These are phyloP conservation scores for Pollenia amentaria DNA, from an alignment of 2,888 invertebrate genomes.

Conservation along the genomic window DNA sequence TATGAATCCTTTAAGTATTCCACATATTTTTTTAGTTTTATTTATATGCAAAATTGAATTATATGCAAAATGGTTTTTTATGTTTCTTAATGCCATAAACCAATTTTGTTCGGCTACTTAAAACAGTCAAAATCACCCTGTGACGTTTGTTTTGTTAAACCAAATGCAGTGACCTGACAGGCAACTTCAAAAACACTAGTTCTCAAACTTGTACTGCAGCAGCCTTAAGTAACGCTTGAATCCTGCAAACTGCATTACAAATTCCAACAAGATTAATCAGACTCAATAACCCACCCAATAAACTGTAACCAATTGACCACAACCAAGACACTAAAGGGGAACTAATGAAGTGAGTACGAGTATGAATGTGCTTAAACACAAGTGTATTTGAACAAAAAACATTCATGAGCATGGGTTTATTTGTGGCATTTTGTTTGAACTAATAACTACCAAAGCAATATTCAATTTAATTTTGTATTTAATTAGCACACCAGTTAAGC, in stretches of 20 bases:
- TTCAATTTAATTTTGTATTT: conserved; percentile 64
- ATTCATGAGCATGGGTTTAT: not conserved
- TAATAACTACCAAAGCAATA: conserved; percentile 43
- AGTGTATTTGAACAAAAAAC: not conserved
- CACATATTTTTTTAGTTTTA: not conserved
- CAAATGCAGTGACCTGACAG: not conserved
- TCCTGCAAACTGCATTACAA: conserved; percentile 42
- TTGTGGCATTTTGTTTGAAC: conserved; percentile 23
- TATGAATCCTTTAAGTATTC: not conserved
- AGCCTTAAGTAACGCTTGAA: conserved; percentile 18
- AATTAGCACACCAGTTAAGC: conserved; percentile 49
- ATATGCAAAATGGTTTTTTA: too few relatives aligned
- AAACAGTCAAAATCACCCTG: conserved; percentile 15
- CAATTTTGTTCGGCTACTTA: not conserved
- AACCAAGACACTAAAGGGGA: conserved; percentile 1
- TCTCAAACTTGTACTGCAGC: not conserved
- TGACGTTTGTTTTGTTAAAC: conserved; percentile 18
- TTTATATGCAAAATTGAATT: too few relatives aligned
- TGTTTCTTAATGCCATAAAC: too few relatives aligned
- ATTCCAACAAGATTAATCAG: conserved; percentile 57
- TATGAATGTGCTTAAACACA: not conserved
- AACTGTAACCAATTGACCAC: conserved; percentile 53
- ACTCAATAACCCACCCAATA: conserved; percentile 31
- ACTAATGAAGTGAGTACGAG: not conserved
- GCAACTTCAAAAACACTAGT: not conserved